Evolutionary conservation across 2,113 vertebrate species (phyloP), one percentile per base, ranked within the genome.

Genomic region (Actenoides hombroni): DNA sequence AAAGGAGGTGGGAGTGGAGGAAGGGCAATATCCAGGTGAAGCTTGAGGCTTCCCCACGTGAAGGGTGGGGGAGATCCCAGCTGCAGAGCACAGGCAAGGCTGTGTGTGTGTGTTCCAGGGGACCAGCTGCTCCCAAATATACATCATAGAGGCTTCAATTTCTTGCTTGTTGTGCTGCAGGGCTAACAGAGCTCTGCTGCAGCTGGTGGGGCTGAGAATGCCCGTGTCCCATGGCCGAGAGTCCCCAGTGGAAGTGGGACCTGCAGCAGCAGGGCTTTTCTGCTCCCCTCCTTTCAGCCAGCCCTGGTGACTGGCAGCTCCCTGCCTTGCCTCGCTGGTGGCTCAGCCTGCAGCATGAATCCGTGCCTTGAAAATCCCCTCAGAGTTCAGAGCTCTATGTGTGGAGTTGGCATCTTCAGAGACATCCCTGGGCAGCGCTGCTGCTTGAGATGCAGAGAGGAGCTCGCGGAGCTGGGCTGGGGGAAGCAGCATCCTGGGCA

Each of bases 61-160:
- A 12, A 37, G 54, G 25, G 13, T 13, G 49, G 12, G 20, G 31
- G 73, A 28, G 25, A 75, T 21, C 15, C 11, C 14, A 40, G 39
- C 37, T 5, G 17, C 4, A 3, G 4, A 25, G 69, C 23, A 2
- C 11, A 2, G 65, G 40, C 14, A 6, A 1, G 48, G 0, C 8
- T 11, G 19, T 0, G 0, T 5, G 21, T 5, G 21, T 10, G 33
- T 8, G 42, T 23, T 31, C 14, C 2, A 9, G 37, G 57, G 44
- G 53, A 68, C 46, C 73, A 9, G 77, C 53, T 70, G 84, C 71
- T 91, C 56, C 81, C 15, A 24, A 11, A 60, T 2, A 4, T 3
- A 1, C 10, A 0, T 39, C 23, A 11, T 57, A 1, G 2, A 40
- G 31, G 19, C 23, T 88, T 85, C 21, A 9, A 7, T 13, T 2